Conservation (phyloP, 92 coral and sea anemone genomes). For the Epizoanthus illoricatus region DNA sequence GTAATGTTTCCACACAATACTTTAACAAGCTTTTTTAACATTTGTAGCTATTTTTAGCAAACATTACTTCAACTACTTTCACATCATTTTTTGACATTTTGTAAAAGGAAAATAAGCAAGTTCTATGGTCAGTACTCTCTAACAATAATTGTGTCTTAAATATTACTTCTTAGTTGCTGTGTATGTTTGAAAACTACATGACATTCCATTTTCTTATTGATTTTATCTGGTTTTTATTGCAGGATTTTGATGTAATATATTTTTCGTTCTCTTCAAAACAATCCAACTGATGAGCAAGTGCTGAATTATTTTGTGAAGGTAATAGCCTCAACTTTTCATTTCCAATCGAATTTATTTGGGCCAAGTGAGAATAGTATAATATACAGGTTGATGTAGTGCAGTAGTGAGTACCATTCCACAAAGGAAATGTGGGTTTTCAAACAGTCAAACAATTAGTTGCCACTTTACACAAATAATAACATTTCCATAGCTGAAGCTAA, state of each 20-base stretch:
- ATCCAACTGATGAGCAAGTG: slow-evolving; percentile 52
- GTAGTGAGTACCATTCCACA: too few species aligned
- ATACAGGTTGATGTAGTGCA: background rate
- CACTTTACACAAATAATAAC: too few species aligned
- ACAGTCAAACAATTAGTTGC: too few species aligned
- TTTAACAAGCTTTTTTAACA: background rate
- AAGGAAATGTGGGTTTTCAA: too few species aligned
- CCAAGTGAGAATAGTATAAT: background rate
- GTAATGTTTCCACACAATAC: background rate
- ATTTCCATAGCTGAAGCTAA: too few species aligned
- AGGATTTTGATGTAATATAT: slow-evolving; percentile 61
- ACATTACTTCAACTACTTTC: background rate
- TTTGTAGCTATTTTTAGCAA: background rate
- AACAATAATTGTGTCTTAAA: background rate
- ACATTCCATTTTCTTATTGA: background rate
- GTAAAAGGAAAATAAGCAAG: background rate
- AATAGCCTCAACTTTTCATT: background rate
- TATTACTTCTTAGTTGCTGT: background rate
- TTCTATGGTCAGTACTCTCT: too few species aligned
- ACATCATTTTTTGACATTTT: background rate
- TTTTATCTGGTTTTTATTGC: background rate
- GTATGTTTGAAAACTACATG: background rate
- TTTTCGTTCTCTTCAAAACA: slow-evolving; percentile 11
- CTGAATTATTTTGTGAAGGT: slow-evolving; percentile 35
- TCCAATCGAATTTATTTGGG: background rate